Conservation (phyloP, 2,888 invertebrate species). For the Pammene fasciana region DNA sequence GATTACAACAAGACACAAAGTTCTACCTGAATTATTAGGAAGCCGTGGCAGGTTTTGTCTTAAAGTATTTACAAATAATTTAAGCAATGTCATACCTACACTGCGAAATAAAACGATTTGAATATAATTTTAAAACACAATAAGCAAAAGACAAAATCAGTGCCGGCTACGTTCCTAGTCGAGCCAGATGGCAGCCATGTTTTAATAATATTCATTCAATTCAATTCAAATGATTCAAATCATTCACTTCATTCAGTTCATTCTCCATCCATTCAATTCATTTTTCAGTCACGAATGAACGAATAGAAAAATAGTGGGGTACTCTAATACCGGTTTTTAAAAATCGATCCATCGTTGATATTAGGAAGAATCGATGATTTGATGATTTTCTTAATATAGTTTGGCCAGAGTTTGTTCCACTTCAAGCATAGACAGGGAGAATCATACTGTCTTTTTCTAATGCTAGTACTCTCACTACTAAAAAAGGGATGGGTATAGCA, state of each 20-base stretch:
- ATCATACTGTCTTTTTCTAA: no score
- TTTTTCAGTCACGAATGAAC: neutral
- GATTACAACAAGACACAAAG: slow-evolving; percentile 42
- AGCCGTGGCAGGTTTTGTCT: slow-evolving; percentile 65
- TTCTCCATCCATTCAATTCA: no score
- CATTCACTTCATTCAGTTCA: neutral
- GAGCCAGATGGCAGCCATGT: neutral
- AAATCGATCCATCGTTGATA: slow-evolving; percentile 1
- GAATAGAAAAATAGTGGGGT: neutral
- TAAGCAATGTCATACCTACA: slow-evolving; percentile 77
- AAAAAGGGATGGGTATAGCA: no score
- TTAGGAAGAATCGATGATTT: neutral
- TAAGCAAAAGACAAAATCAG: neutral
- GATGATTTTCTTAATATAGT: neutral
- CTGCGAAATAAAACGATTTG: slow-evolving; percentile 3
- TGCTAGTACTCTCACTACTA: no score
- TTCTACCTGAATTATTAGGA: slow-evolving; percentile 68
- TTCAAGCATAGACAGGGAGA: no score
- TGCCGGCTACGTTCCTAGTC: neutral
- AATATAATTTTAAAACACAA: neutral
- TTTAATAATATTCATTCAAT: no score
- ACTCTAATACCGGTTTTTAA: slow-evolving; percentile 4
- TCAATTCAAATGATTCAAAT: neutral
- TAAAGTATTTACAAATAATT: slow-evolving; percentile 65
- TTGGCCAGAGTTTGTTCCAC: no score